Conservation (phyloP, 2,888 invertebrate genomes). For the Tetragonisca angustula region DNA sequence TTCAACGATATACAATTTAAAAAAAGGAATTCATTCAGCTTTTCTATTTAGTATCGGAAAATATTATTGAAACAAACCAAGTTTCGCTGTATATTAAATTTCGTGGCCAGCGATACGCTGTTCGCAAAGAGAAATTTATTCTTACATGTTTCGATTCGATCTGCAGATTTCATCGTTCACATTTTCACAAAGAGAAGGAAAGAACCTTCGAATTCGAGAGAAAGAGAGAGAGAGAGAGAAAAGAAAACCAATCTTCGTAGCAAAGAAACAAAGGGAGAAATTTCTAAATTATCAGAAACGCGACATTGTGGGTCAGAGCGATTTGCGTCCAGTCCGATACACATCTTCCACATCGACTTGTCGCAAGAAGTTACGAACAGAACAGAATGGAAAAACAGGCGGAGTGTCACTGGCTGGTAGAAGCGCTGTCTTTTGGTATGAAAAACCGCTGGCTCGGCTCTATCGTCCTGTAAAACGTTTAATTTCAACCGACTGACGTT, state of each 20-base stretch:
- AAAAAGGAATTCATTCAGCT: not conserved
- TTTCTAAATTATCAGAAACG: not conserved
- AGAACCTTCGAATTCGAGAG: no score
- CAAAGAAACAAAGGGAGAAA: not conserved
- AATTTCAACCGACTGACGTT: not conserved
- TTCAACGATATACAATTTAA: constrained; percentile 1
- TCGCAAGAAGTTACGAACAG: constrained; percentile 11
- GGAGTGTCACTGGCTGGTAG: not conserved
- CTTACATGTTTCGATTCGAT: no score
- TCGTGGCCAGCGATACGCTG: no score
- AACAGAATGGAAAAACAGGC: not conserved
- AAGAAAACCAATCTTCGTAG: no score
- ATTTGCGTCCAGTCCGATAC: not conserved
- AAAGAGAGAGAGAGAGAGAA: no score
- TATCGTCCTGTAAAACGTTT: not conserved
- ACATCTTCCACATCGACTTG: constrained; percentile 5
- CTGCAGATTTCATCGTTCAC: no score
- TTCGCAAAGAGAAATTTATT: no score
- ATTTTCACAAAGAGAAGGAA: no score
- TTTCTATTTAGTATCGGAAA: no score
- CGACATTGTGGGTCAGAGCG: not conserved
- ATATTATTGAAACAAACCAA: no score
- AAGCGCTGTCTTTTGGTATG: not conserved
- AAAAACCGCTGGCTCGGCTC: not conserved
- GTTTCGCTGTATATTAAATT: no score